phyloP scores from a whole-genome alignment of 2,797 vertebrate genomes.

The Phrynocephalus guinanensis region DNA sequence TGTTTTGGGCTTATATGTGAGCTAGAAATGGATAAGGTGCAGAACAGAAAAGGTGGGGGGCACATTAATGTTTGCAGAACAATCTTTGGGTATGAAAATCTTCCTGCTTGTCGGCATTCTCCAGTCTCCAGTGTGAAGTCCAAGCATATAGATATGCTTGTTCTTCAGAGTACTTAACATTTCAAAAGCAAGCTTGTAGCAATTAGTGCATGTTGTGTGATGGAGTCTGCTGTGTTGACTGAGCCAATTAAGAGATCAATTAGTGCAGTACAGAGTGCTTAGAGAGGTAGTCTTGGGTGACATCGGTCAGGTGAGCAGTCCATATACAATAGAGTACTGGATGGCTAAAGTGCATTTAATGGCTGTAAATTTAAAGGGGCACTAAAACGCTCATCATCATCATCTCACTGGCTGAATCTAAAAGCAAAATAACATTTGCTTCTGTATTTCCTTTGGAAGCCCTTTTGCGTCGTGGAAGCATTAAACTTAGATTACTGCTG shows the following conservation, averaged over 20 bases:
- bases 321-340: conserved; percentile 22
- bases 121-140: fast-evolving
- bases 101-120: fast-evolving
- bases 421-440: conserved; percentile 37
- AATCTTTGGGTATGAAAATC: background rate
- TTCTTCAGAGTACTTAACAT: conserved; percentile 62
- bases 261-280: conserved; percentile 68
- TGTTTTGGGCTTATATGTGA: background rate
- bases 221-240: conserved; percentile 75
- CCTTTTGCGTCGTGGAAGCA: conserved; percentile 3
- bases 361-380: conserved; percentile 44
- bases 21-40: background rate
- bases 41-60: background rate
- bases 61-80: background rate
- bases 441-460: conserved; percentile 15
- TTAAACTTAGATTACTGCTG: conserved; percentile 41
- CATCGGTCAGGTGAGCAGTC: conserved; percentile 54
- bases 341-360: conserved; percentile 61
- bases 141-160: conserved; percentile 4
- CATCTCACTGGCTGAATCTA: conserved; percentile 5
- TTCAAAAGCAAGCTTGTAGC: conserved; percentile 74
- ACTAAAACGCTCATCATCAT: conserved; percentile 20
- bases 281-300: conserved; percentile 66
- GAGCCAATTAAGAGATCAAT: conserved; percentile 84
- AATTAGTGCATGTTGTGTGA: conserved; percentile 76